phyloP scores from a whole-genome alignment of 1,140 invertebrate species.

The Drosophila leontia region DNA sequence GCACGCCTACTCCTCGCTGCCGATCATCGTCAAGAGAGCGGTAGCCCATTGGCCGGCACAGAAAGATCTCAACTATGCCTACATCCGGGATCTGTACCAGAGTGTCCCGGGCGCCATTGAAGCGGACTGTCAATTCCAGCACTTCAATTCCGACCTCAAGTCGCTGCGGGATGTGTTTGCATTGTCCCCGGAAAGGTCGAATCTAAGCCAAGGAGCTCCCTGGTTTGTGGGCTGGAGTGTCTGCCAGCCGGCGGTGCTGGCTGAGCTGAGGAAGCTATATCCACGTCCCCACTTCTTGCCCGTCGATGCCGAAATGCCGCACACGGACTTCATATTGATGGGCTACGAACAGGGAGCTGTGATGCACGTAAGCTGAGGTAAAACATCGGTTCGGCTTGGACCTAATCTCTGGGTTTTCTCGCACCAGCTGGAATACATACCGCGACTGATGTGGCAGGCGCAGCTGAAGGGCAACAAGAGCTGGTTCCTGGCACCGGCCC shows the following conservation, averaged over 20 bases:
- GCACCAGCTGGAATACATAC: slow-evolving; percentile 94
- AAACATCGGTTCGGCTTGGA: not conserved
- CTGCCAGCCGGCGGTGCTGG: slow-evolving; percentile 92
- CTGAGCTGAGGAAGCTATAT: slow-evolving; percentile 92
- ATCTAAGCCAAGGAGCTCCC: slow-evolving; percentile 87
- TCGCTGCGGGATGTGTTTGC: slow-evolving; percentile 91
- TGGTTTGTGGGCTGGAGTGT: slow-evolving; percentile 98
- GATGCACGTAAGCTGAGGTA: slow-evolving; percentile 91
- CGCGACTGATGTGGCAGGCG: slow-evolving; percentile 96
- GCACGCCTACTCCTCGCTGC: slow-evolving; percentile 92
- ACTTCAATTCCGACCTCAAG: slow-evolving; percentile 94
- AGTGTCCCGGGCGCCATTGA: slow-evolving; percentile 88
- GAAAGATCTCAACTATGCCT: slow-evolving; percentile 89
- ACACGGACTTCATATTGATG: slow-evolving; percentile 97
- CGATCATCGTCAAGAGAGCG: slow-evolving; percentile 92
- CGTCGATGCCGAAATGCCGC: slow-evolving; percentile 93
- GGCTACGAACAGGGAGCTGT: slow-evolving; percentile 95
- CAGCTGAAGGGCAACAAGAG: slow-evolving; percentile 94
- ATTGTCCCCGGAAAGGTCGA: slow-evolving; percentile 89
- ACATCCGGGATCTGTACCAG: slow-evolving; percentile 91
- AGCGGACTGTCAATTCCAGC: slow-evolving; percentile 95
- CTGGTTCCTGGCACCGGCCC: slow-evolving; percentile 94
- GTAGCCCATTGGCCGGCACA: slow-evolving; percentile 92
- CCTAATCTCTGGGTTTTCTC: not conserved
- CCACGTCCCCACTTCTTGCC: slow-evolving; percentile 94